phyloP scores from a whole-genome alignment of 1,140 invertebrate genomes.

The Drosophila parabipectinata region DNA sequence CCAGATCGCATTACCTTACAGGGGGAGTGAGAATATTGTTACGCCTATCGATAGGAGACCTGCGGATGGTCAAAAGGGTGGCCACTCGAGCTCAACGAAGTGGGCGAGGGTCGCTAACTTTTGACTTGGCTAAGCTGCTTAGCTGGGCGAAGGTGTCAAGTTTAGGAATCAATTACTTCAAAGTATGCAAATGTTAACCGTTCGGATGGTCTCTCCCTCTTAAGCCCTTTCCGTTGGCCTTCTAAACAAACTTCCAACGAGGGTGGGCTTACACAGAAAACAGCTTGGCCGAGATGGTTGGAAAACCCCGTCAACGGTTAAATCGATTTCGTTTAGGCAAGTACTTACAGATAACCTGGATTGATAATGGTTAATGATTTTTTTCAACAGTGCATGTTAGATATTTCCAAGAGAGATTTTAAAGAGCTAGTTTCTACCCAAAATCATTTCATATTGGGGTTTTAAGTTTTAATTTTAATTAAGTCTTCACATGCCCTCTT shows the following conservation, averaged over 20 bases:
- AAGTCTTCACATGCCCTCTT: slow-evolving; percentile 17
- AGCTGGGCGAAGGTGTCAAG: slow-evolving; percentile 72
- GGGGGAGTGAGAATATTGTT: slow-evolving; percentile 34
- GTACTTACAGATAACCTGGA: slow-evolving; percentile 9
- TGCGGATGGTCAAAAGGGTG: slow-evolving; percentile 1
- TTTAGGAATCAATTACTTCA: slow-evolving; percentile 79
- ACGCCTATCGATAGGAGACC: slow-evolving; percentile 18
- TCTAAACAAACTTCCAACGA: slow-evolving; percentile 20
- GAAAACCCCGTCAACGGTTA: slow-evolving; percentile 6
- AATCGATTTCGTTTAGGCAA: slow-evolving; percentile 15
- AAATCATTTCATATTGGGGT: neutral
- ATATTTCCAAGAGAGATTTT: too few species aligned
- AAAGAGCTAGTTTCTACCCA: too few species aligned
- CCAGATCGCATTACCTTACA: slow-evolving; percentile 58
- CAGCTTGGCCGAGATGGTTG: neutral
- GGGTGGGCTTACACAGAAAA: slow-evolving; percentile 1
- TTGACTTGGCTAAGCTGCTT: slow-evolving; percentile 66
- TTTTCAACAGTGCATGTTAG: neutral
- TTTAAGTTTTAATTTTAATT: neutral
- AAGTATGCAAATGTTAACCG: slow-evolving; percentile 40
- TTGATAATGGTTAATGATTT: slow-evolving; percentile 14
- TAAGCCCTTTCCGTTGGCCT: neutral
- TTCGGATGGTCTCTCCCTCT: neutral
- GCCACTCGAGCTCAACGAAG: slow-evolving; percentile 14
- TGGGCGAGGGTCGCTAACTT: slow-evolving; percentile 32